Base-by-base conservation (phyloP, 2,888 invertebrate species). In the Ophioninae sp. region DNA sequence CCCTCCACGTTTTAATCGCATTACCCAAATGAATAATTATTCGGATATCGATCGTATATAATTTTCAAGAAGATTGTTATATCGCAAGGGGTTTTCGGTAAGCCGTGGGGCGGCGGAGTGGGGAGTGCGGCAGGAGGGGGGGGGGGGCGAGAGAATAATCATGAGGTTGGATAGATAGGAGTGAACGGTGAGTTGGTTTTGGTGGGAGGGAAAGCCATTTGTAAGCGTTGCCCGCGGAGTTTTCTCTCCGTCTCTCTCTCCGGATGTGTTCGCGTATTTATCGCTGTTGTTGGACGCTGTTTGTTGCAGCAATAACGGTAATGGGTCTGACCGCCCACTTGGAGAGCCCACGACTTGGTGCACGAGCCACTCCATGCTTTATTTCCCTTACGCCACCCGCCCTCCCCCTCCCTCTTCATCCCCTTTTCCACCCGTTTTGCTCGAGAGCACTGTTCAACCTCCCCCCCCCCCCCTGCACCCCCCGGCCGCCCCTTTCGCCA, bases 251-350 rank as follows among this genome's bases (percentile, higher is more conserved):
- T 6, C 23, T 69, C 69, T 68, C 17, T 44, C 67, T 75, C 75
- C 79, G 70, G 76, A 76, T n/a, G n/a, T 84, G 86, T 86, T 86
- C 86, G 79, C 75, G 86, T 88, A 87, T 92, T 93, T 92, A 92
- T 92, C 89, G 91, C 91, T 91, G 92, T 92, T 92, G 92, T 91
- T 92, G 91, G 90, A 90, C 89, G 90, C 84, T 84, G 91, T 91
- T 91, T 92, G 92, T 92, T 92, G 91, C 90, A 89, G 93, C 91
- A 93, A 93, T 93, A 93, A 92, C 89, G 91, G 88, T 93, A 93
- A 93, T 93, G 92, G 92, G 88, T 88, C 89, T 87, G 87, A 88
- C 86, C 87, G 86, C 85, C 69, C 82, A 79, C 85, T 84, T 82
- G 84, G 84, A 84, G 72, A 84, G 79, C 79, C 72, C 79, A 78